Evolutionary conservation across 1,140 invertebrate genomes (phyloP), one percentile per base, ranked within the genome.

Genomic region (Anastatus disparis): DNA sequence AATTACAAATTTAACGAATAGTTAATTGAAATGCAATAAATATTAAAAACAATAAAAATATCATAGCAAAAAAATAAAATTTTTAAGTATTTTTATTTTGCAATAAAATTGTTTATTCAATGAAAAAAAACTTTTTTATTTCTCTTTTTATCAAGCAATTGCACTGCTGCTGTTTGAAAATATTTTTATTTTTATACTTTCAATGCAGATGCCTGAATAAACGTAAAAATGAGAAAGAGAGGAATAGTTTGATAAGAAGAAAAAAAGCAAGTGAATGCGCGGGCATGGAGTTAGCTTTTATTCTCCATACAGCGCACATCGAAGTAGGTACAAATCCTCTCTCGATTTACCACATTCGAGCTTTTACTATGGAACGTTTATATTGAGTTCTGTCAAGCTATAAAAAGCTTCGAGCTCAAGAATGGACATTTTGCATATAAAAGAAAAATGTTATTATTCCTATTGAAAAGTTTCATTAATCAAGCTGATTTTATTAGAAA

Each of bases 281-380:
- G 8, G 9, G 44, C n/a, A n/a, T n/a, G n/a, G n/a, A 55, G 52
- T 7, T 8, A 9, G 52, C 52, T 35, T 55, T 55, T 31, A 55
- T 55, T 55, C 26, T 55, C 29, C 52, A 17, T 35, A 35, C 31
- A n/a, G 50, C 13, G 26, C 26, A 52, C 1, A 55, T 9, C 52
- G 27, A 55, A 55, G 52, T 55, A 8, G n/a, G 52, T 35, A 55
- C 52, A 55, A 55, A 55, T 35, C 52, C 52, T 35, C 31, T 20
- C 52, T 55, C 52, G 29, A 55, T 55, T 35, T 35, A n/a, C 26
- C n/a, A 7, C n/a, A n/a, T n/a, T n/a, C 52, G 12, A 52, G 24
- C 24, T 52, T 52, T 52, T 12, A 26, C 31, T 10, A 10, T n/a
- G n/a, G n/a, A n/a, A n/a, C 24, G 24, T 12, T 26, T 52, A 52